Conservation (phyloP, 2,113 vertebrate species). For the Pantherophis guttatus region DNA sequence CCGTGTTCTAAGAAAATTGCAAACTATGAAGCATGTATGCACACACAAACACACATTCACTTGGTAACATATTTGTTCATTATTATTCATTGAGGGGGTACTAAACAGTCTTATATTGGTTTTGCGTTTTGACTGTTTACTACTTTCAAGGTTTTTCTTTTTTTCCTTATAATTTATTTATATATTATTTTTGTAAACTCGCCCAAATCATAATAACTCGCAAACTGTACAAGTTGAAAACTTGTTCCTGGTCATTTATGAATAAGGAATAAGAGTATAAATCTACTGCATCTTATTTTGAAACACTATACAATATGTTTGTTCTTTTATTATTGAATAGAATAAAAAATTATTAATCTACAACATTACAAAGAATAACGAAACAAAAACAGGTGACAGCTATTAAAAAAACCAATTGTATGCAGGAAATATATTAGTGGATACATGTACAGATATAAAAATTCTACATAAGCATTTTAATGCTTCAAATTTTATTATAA, state of each 20-base stretch:
- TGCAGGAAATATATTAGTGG: neutral
- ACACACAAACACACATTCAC: too few relatives aligned
- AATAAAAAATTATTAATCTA: neutral
- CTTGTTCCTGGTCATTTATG: neutral
- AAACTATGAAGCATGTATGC: neutral
- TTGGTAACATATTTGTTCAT: neutral
- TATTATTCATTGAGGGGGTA: neutral
- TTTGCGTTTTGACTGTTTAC: neutral
- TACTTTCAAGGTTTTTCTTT: neutral
- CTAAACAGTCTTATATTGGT: neutral
- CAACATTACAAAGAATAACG: neutral
- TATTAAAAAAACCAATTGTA: neutral
- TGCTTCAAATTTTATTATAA: neutral
- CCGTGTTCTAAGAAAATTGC: neutral
- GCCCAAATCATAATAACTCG: neutral
- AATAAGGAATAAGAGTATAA: neutral
- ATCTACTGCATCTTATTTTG: neutral
- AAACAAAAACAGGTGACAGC: neutral
- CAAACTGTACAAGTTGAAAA: neutral
- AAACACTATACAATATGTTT: neutral
- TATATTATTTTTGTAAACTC: neutral
- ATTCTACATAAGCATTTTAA: neutral
- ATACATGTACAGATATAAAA: neutral
- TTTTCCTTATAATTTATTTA: neutral
- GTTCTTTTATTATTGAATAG: neutral